Evolutionary conservation across 2,888 invertebrate species (phyloP).

Genomic region (Tiliacea aurago): DNA sequence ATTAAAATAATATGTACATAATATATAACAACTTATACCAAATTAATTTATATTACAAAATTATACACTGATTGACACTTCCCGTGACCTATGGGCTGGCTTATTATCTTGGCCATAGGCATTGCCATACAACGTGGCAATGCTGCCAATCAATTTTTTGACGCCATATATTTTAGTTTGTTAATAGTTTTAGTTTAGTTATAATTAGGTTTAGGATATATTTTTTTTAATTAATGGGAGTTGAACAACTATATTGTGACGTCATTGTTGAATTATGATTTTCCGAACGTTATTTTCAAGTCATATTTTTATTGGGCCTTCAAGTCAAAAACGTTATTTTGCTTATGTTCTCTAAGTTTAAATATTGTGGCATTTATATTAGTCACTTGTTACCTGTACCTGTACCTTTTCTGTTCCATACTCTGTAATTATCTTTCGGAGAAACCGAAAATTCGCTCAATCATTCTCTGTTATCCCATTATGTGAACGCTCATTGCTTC

Average conservation of each 20-base stretch:
- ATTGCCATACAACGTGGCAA: no score
- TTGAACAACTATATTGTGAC: background rate
- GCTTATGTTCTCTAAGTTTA: background rate
- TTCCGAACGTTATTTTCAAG: background rate
- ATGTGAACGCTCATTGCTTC: slow-evolving; percentile 25
- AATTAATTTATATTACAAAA: no score
- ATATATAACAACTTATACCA: no score
- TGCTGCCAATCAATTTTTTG: no score
- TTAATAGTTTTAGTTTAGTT: no score
- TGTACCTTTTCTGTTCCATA: background rate
- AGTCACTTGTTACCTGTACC: background rate
- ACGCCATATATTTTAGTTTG: no score
- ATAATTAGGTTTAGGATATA: no score
- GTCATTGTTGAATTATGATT: background rate
- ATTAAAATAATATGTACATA: no score
- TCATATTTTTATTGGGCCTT: background rate
- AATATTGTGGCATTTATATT: background rate
- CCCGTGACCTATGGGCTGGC: no score
- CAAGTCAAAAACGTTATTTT: background rate
- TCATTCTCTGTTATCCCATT: slow-evolving; percentile 30
- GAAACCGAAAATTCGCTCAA: slow-evolving; percentile 15
- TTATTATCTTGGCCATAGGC: no score
- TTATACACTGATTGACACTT: no score
- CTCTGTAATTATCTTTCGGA: slow-evolving; percentile 15
- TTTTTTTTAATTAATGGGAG: no score